Percentiles rank a stretch among this genome's conserved stretches.
Evolutionary conservation across 2,888 invertebrate species (phyloP).

Genomic region (Agonopterix arenella): DNA sequence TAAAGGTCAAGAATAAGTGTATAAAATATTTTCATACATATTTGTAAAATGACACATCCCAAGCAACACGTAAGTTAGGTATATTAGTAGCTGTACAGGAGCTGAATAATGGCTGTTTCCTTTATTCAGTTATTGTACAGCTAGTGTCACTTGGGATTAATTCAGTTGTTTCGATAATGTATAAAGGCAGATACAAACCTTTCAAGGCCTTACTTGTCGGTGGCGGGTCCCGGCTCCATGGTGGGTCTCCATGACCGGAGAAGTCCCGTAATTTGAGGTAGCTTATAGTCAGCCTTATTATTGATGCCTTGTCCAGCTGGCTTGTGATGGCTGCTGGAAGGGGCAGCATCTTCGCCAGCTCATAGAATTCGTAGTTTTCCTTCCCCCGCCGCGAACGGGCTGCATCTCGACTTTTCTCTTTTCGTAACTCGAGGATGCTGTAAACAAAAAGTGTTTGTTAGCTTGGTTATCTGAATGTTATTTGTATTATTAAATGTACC

Average conservation of each 20-base stretch:
- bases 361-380: slow-evolving; percentile 98
- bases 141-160: too few species aligned
- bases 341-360: slow-evolving; percentile 95
- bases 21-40: too few species aligned
- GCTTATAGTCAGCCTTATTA: slow-evolving; percentile 96
- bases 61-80: too few species aligned
- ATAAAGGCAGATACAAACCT: slow-evolving; percentile 73
- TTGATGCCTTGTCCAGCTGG: slow-evolving; percentile 96
- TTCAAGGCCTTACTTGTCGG: slow-evolving; percentile 88
- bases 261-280: slow-evolving; percentile 96
- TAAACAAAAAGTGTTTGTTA: slow-evolving; percentile 53
- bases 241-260: slow-evolving; percentile 96
- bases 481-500: too few species aligned
- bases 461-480: slow-evolving; percentile 10
- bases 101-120: too few species aligned
- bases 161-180: too few species aligned
- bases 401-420: slow-evolving; percentile 95
- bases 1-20: too few species aligned
- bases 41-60: too few species aligned
- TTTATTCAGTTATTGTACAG: too few species aligned
- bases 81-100: too few species aligned
- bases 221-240: slow-evolving; percentile 92
- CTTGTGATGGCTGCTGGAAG: slow-evolving; percentile 94
- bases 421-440: slow-evolving; percentile 95
- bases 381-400: slow-evolving; percentile 94